Base-by-base conservation (phyloP, 2,888 invertebrate species). In the Deilephila elpenor region DNA sequence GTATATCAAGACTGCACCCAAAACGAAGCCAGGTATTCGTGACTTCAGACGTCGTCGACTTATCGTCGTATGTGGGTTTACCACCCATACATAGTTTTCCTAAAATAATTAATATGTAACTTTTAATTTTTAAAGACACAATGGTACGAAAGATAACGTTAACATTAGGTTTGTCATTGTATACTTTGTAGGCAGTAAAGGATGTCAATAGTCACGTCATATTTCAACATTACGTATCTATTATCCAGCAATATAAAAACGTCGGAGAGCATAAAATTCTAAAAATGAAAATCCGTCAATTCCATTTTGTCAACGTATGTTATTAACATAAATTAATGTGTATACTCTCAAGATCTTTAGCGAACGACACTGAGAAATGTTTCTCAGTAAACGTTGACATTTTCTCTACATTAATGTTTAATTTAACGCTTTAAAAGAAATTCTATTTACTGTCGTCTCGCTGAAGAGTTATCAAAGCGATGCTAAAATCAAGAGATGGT, bases 321-420 rank as follows among this genome's bases (percentile, higher is more conserved):
- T 44, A 56, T 73, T 76, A 61, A 75, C 71, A 75, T 76, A 79
- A 78, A 78, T 83, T 78, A 82, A 76, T 78, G 73, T 77, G 60
- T 76, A 73, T 77, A 75, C 71, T 77, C 75, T 72, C 67, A 56
- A 29, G 73, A 74, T 71, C 73, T 76, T 74, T 78, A 76, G 72
- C 67, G 76, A 75, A 77, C 78, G 76, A 75, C 75, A 77, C 70
- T 77, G 78, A 75, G 75, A 76, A 78, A 79, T 78, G 77, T 80
- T 78, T 77, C 73, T 75, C 61, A 73, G 76, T 79, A 75, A 81
- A 79, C 77, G 80, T 78, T 73, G 78, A 77, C 79, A 80, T 80
- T 80, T 79, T 76, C 78, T 75, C 78, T 73, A 78, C 78, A 25
- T 84, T 79, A 81, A 83, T 83, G 80, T 80, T 80, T 79, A 80